phyloP scores from a whole-genome alignment of 2,113 vertebrate genomes.

The Seriola quinqueradiata region DNA sequence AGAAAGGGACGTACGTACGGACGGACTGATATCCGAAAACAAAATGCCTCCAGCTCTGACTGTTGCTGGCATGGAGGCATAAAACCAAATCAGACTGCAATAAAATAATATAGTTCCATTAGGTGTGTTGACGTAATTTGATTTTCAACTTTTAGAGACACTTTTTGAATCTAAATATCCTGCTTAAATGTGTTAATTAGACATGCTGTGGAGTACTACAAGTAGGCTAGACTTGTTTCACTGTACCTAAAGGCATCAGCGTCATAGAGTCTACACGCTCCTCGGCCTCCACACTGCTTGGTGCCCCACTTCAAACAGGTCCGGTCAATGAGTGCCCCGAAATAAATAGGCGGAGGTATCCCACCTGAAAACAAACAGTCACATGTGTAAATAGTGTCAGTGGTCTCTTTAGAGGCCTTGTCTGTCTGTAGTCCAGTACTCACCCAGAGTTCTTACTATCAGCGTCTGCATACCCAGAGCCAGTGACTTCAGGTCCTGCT shows the following conservation, averaged over 20 bases:
- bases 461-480: slow-evolving; percentile 90
- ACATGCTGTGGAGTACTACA: not conserved
- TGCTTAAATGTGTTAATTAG: not conserved
- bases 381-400: not conserved
- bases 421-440: slow-evolving; percentile 44
- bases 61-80: too few relatives aligned
- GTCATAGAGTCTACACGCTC: slow-evolving; percentile 90
- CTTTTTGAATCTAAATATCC: not conserved
- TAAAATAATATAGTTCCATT: too few relatives aligned
- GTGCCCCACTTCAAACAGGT: slow-evolving; percentile 95
- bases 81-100: too few relatives aligned
- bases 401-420: not conserved
- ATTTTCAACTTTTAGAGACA: too few relatives aligned
- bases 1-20: too few relatives aligned
- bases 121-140: too few relatives aligned
- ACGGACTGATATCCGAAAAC: too few relatives aligned
- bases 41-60: too few relatives aligned
- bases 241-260: slow-evolving; percentile 86
- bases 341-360: slow-evolving; percentile 94
- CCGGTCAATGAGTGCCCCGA: slow-evolving; percentile 92
- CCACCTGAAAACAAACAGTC: slow-evolving; percentile 84
- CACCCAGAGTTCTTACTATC: slow-evolving; percentile 88
- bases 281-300: slow-evolving; percentile 86
- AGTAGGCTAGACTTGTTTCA: not conserved
- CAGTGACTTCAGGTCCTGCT: slow-evolving; percentile 90